A percentile compares a stretch with the other conserved stretches of the same genome.
These are phyloP conservation scores for Aspiorhynchus laticeps DNA, from an alignment of 2,113 vertebrate genomes.

Conservation along the genomic window DNA sequence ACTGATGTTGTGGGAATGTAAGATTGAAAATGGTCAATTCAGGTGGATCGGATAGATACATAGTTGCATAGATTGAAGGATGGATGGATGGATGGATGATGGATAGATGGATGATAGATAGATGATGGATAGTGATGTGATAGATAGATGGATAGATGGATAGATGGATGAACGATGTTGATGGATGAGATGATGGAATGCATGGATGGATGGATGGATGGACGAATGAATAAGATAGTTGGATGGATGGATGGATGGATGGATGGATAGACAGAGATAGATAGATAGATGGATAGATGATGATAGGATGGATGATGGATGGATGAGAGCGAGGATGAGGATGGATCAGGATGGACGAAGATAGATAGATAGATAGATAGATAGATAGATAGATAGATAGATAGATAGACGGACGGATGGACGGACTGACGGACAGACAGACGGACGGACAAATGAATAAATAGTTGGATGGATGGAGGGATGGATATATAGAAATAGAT, in stretches of 20 bases:
- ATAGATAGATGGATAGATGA: not conserved
- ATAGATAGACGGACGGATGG: no score
- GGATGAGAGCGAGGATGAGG: no score
- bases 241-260: not conserved
- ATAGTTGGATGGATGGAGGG: not conserved
- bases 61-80: not conserved
- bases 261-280: not conserved
- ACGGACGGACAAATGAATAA: not conserved
- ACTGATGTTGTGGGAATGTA: not conserved
- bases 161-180: not conserved
- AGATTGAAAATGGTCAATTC: not conserved
- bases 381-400: not conserved
- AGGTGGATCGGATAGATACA: not conserved
- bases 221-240: not conserved
- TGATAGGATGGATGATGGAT: not conserved
- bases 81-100: not conserved
- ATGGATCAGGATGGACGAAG: not conserved
- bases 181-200: not conserved
- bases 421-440: not conserved
- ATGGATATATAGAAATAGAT: not conserved
- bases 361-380: not conserved
- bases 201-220: not conserved
- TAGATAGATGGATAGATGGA: not conserved
- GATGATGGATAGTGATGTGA: not conserved
- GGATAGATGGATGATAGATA: not conserved